Base-by-base conservation (phyloP, 2,888 invertebrate genomes). In the Caenorhabditis panamensis region DNA sequence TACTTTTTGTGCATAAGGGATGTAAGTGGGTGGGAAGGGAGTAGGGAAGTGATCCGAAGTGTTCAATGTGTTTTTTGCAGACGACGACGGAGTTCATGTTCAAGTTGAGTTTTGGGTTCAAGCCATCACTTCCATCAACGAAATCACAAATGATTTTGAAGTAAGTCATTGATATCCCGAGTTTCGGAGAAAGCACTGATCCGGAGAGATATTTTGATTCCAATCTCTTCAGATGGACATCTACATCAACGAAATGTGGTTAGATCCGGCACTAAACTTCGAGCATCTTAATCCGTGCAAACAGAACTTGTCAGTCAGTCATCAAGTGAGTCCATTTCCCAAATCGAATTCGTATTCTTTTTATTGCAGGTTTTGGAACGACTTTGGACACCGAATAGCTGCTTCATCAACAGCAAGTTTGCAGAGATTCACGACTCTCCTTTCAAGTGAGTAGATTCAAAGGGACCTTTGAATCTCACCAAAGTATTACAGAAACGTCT, bases 191-290 rank as follows among this genome's bases (percentile, higher is more conserved):
- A 31, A 31, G 31, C 31, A 31, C 9, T 28, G 4, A n/a, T 31
- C 31, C 31, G 5, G 31, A 31, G 4, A 6, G 4, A 9, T 31
- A 4, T 31, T 9, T 4, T 31, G 58, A 16, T 61, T 53, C 28
- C 47, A 66, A 59, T 67, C 67, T 49, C 67, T 44, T 26, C 58
- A 89, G 87, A 88, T 90, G 88, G 91, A 91, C 84, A 90, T 91
- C 59, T 91, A 91, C 87, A 91, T 91, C 61, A 91, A 90, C 81
- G 90, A 91, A 72, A 86, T 87, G 84, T 89, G 90, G 89, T 54
- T 89, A 62, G 89, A 89, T 77, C 88, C 89, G 36, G 84, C 87
- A 18, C 82, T 90, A 18, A 84, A 83, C 51, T 90, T 89, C 68
- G 89, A 89, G 54, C 88, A 87, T 58, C 72, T 90, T n/a, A 84